A percentile compares a stretch with the other conserved stretches of the same genome.
Evolutionary conservation across 2,888 invertebrate genomes (phyloP).

Genomic region (Encarsia formosa): DNA sequence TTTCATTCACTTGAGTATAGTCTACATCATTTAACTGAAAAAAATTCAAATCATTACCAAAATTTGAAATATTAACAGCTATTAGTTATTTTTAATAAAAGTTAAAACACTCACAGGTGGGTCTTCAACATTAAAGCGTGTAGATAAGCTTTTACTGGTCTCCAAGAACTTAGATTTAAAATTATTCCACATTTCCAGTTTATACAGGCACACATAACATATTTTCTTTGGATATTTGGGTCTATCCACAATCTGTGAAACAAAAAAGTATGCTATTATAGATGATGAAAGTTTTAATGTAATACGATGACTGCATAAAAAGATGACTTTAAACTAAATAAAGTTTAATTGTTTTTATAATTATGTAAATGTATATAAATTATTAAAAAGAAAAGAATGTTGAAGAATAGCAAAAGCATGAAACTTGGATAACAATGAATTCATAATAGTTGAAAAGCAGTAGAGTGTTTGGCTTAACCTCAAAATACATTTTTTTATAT

Average conservation of each 20-base stretch:
- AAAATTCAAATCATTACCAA: too few relatives aligned
- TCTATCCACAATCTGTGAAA: slow-evolving; percentile 38
- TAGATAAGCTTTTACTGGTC: slow-evolving; percentile 35
- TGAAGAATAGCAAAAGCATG: background rate
- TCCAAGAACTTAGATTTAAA: slow-evolving; percentile 44
- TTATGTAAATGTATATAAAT: background rate
- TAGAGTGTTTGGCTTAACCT: too few relatives aligned
- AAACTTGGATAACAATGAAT: background rate
- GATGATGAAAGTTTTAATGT: background rate
- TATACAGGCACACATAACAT: slow-evolving; percentile 47
- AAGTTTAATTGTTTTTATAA: background rate
- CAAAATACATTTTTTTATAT: too few relatives aligned
- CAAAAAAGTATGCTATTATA: background rate
- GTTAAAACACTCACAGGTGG: slow-evolving; percentile 19
- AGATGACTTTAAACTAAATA: background rate
- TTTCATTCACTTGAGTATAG: too few relatives aligned
- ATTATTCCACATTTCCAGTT: slow-evolving; percentile 45
- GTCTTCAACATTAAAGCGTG: slow-evolving; percentile 18
- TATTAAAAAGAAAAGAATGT: background rate
- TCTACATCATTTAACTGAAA: too few relatives aligned
- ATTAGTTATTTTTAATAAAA: slow-evolving; percentile 1
- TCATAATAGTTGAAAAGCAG: too few relatives aligned
- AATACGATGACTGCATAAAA: too few relatives aligned
- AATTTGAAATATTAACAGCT: too few relatives aligned
- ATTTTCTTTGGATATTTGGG: slow-evolving; percentile 40